Conservation (phyloP, 2,888 invertebrate species). For the Ectemnius continuus region DNA sequence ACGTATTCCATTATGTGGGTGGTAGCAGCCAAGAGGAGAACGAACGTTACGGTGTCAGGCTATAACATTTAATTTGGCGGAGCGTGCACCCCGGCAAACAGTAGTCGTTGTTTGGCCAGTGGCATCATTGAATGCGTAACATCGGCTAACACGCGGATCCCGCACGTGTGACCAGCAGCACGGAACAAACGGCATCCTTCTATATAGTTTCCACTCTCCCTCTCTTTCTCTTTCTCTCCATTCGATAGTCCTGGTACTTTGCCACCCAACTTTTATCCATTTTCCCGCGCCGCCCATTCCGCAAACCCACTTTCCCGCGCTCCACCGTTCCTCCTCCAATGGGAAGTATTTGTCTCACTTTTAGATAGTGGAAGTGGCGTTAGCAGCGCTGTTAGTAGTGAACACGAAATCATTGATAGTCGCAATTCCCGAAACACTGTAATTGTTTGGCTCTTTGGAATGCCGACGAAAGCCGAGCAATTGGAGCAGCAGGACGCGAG, state of each 20-base stretch:
- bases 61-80: conserved; percentile 55
- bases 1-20: conserved; percentile 30
- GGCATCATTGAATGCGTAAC: conserved; percentile 52
- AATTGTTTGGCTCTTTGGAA: too few species aligned
- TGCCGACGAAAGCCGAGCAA: too few species aligned
- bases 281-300: not conserved
- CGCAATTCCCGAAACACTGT: too few species aligned
- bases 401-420: too few species aligned
- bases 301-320: not conserved
- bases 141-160: conserved; percentile 22
- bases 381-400: too few species aligned
- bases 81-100: conserved; percentile 29
- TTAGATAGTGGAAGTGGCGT: too few species aligned
- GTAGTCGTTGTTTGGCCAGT: conserved; percentile 49
- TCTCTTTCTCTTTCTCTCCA: too few species aligned
- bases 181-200: conserved; percentile 46
- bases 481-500: too few species aligned
- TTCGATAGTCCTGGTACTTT: not conserved
- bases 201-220: conserved; percentile 3
- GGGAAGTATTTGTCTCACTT: too few species aligned
- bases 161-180: conserved; percentile 48
- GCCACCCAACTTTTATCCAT: conserved; percentile 15
- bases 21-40: not conserved
- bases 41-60: conserved; percentile 38
- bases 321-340: too few species aligned